Evolutionary conservation across 2,888 invertebrate species (phyloP), one percentile per base, ranked within the genome.

Genomic region (Neria commutata): DNA sequence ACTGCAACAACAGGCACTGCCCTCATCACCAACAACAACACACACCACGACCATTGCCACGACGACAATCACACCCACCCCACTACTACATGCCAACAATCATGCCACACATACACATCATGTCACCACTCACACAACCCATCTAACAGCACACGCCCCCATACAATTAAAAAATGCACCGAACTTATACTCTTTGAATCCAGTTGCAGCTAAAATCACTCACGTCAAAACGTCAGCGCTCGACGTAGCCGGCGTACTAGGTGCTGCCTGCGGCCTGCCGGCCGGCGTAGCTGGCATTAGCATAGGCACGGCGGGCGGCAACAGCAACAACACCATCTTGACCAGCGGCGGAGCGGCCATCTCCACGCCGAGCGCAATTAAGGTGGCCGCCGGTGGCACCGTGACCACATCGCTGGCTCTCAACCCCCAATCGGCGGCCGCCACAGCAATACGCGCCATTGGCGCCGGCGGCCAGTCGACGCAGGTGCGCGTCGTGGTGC

Each of bases 171-270:
- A 75, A 67, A 75, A 67, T 65, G 63, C 42, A 34, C 45, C 40
- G 51, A 54, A 50, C 54, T 64, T 67, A 68, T 71, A 64, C 68
- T 61, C 64, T 56, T 72, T 83, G 65, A 82, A 83, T 74, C 74
- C 84, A 72, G 84, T 85, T 67, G 78, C 84, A 64, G 84, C 78
- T 60, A 84, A 85, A 79, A 81, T 85, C 57, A 81, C 83, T 4
- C 80, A 83, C 62, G 81, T 84, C 17, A 83, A 85, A 67, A 76
- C 85, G 45, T 79, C 82, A 53, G 76, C 81, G 33, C 82, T 83
- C 58, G 79, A n/a, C 66, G 67, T 24, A 66, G 58, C 21, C 5
- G n/a, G 37, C 37, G 37, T 8, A 37, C 4, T 37, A 37, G 37
- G 8, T n/a, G 37, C n/a, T n/a, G 37, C n/a, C 11, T 29, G 6